Evolutionary conservation across 1,140 invertebrate genomes (phyloP), one percentile per base, ranked within the genome.

Genomic region (Helicoverpa armigera): DNA sequence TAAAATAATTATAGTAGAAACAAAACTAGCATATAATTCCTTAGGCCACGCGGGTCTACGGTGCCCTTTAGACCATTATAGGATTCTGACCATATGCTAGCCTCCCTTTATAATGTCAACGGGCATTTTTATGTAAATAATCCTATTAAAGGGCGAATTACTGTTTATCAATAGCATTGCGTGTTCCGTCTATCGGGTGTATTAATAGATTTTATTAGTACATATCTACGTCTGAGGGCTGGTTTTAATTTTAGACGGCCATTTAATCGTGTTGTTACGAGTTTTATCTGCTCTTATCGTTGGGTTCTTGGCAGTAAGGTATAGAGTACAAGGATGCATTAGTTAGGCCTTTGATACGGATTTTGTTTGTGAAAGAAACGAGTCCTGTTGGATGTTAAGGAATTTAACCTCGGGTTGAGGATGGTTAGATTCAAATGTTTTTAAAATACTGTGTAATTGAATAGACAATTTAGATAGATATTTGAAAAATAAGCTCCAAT

Each of bases 91-190:
- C 50, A 31, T 72, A 53, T 43, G 70, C 43, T 73, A 29, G 70
- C 43, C 4, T 13, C 13, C 29, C 16, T 56, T 43, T 73, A 31
- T 58, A 73, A 58, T 73, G 54, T 58, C 23, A 58, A 16, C 11
- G 11, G n/a, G 54, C n/a, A 69, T 73, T 73, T 73, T 73, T 73
- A 73, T 73, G 70, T 58, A 73, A 73, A 73, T 73, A 58, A 16
- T 4, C 12, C 31, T 14, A 73, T 73, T 58, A 73, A 73, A 73
- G 51, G 70, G 31, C 70, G 31, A 43, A 69, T 69, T 51, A 69
- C 51, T 58, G 29, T 43, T 43, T 73, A 58, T 73, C 53, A 58
- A 58, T 72, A 53, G 1, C 5, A 11, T 43, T 35, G 53, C 65
- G 65, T 23, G 65, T 50, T 7, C 35, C 16, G n/a, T 16, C n/a